Evolutionary conservation across 2,888 invertebrate genomes (phyloP), one percentile per base, ranked within the genome.

Genomic region (Agrilus biguttatus): DNA sequence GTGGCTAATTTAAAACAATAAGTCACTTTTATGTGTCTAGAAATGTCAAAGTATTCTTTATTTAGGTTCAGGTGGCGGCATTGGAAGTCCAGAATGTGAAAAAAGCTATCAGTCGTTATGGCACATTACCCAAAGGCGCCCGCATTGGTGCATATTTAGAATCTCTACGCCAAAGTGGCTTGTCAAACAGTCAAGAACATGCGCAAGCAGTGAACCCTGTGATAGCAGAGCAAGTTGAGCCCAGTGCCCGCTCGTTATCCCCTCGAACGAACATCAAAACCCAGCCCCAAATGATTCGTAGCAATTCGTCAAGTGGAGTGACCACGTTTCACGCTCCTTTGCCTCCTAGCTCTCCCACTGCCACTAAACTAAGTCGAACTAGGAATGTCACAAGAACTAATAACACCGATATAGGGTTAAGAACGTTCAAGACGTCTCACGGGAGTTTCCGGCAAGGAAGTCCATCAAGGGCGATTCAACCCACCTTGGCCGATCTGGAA

Each of bases 71-170:
- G 55, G 87, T 93, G 48, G 93, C 91, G 42, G 91, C 93, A 17
- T 72, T 95, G 53, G 95, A 95, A 68, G 91, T 92, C 51, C 89
- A 91, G 69, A 95, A 95, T 69, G 93, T 95, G 41, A 86, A 90
- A 59, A 80, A 90, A 52, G 92, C 92, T 37, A 90, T 90, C 51
- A 93, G 90, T 67, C 78, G 93, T 21, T 96, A 95, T 63, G 97
- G 97, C 14, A 97, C 97, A 8, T 70, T 97, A 58, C 97, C 97
- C 0, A 97, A 96, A 68, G 93, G 88, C 39, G 92, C 92, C 8
- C 77, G 96, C 51, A 96, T 97, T 55, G 95, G 95, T 28, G 96
- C 95, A 6, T 97, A 91, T 67, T 70, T 97, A 42, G 95, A 96
- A 66, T 93, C 93, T 5, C 72, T 97, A 58, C 77, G 89, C 37